Evolutionary conservation across 2,888 invertebrate species (phyloP).

Genomic region (Caenorhabditis uteleia): DNA sequence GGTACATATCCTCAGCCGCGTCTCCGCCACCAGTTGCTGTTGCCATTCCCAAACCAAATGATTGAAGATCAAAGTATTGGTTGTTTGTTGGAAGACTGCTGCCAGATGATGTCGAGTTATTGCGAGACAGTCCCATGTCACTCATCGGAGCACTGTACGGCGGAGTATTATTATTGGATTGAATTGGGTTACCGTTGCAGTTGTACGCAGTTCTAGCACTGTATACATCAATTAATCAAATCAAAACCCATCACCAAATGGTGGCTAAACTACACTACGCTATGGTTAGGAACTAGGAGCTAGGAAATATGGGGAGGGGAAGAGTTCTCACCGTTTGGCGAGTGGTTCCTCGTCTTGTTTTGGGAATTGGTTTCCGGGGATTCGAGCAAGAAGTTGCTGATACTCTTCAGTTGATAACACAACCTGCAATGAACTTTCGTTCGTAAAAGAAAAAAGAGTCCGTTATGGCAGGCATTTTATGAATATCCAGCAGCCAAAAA

Average conservation of each 20-base stretch:
- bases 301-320: no score
- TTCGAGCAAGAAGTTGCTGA: slow-evolving; percentile 35
- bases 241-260: neutral
- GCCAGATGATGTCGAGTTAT: slow-evolving; percentile 32
- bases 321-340: slow-evolving; percentile 36
- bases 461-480: no score
- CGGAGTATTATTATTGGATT: slow-evolving; percentile 16
- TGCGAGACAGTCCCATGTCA: slow-evolving; percentile 29
- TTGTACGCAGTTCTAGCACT: slow-evolving; percentile 30
- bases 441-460: no score
- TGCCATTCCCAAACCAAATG: slow-evolving; percentile 37
- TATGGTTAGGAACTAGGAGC: no score
- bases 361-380: slow-evolving; percentile 19
- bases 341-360: slow-evolving; percentile 39
- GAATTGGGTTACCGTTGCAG: slow-evolving; percentile 33
- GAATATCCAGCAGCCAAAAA: no score
- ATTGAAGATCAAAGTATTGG: slow-evolving; percentile 25
- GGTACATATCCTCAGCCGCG: slow-evolving; percentile 34
- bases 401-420: slow-evolving; percentile 53
- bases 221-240: neutral
- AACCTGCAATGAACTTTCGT: no score
- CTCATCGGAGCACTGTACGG: slow-evolving; percentile 31
- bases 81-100: slow-evolving; percentile 18
- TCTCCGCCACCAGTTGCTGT: slow-evolving; percentile 37
- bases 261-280: no score